phyloP scores from a whole-genome alignment of 2,888 invertebrate genomes.

The Kryphioiulus occultus region DNA sequence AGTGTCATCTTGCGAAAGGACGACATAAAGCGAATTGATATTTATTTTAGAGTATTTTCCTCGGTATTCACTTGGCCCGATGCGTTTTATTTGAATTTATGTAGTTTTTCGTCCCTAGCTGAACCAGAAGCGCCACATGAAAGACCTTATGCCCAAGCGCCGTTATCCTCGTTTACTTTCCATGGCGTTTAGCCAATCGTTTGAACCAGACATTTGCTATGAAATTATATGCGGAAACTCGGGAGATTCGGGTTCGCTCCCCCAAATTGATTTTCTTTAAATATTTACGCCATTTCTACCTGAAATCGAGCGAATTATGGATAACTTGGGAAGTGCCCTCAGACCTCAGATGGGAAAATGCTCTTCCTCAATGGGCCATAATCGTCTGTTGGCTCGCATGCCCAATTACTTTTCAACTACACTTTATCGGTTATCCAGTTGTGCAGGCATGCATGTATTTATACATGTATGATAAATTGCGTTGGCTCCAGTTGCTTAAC shows the following conservation, averaged over 20 bases:
- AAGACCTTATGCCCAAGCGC: background rate
- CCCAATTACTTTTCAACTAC: constrained; percentile 15
- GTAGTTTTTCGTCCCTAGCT: background rate
- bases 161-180: background rate
- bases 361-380: background rate
- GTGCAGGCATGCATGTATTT: constrained; percentile 23
- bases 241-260: background rate
- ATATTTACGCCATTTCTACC: background rate
- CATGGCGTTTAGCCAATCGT: background rate
- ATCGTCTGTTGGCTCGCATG: background rate
- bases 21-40: background rate
- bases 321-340: background rate
- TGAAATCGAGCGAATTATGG: constrained; percentile 1
- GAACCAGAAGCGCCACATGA: background rate
- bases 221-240: background rate
- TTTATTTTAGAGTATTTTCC: background rate
- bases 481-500: background rate
- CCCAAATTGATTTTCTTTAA: constrained; percentile 6
- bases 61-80: background rate
- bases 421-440: background rate
- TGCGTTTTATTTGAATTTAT: background rate
- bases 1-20: background rate
- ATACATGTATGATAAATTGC: constrained; percentile 23
- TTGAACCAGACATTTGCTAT: background rate
- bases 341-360: background rate